Evolutionary conservation across 2,113 vertebrate species (phyloP).

Genomic region (Smithornis capensis): DNA sequence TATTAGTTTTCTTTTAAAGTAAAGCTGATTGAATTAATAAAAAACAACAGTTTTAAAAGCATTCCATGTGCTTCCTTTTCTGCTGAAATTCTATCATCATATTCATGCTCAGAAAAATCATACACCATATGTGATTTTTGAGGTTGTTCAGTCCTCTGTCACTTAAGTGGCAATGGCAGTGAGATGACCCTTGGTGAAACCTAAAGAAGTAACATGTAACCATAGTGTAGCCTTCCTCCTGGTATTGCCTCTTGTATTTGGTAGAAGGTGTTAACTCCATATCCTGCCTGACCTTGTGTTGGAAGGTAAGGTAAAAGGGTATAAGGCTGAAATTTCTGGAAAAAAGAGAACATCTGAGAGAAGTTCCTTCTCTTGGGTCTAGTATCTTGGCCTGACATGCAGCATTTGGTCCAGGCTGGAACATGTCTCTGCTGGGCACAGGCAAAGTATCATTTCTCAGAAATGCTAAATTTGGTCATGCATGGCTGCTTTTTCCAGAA

Average conservation of each 20-base stretch:
- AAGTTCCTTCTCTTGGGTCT: background rate
- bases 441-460: background rate
- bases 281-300: rapidly evolving
- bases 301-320: background rate
- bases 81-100: background rate
- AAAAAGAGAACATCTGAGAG: background rate
- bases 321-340: background rate
- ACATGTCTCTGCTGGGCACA: background rate
- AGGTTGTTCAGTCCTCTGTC: background rate
- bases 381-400: background rate
- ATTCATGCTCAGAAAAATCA: background rate
- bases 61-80: background rate
- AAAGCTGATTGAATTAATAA: background rate
- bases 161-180: background rate
- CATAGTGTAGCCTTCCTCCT: background rate
- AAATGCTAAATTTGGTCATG: background rate
- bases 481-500: background rate
- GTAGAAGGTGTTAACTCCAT: background rate
- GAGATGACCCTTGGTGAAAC: background rate
- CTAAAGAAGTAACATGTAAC: background rate
- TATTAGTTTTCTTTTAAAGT: background rate
- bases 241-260: background rate
- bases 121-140: background rate
- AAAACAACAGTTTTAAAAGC: background rate
- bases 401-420: background rate